Evolutionary conservation across 2,113 vertebrate species (phyloP), one percentile per base, ranked within the genome.

Genomic region (Dascyllus trimaculatus): DNA sequence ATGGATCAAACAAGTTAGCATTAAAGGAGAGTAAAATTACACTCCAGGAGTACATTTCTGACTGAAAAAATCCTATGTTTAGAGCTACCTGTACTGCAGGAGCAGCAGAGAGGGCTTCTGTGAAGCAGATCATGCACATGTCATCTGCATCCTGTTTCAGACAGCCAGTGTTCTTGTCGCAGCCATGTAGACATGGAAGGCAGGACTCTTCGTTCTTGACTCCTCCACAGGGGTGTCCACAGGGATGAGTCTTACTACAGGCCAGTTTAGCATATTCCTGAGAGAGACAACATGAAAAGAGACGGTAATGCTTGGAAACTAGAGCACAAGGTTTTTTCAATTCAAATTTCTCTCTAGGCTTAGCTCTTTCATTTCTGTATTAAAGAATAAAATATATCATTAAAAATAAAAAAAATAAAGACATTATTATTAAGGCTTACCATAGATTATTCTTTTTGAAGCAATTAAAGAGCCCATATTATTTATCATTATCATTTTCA

Each of bases 41-140:
- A 48, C 9, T 14, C 10, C 9, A n/a, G 2, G 43, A 18, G 14
- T 32, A 49, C 24, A 0, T 2, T n/a, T 25, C 4, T n/a, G 38
- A 0, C 22, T 1, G 5, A 11, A 22, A 26, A 24, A 4, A 21
- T 8, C 6, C 3, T 4, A 0, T 11, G 0, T 49, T 19, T 81
- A 26, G 52, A 43, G 46, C 14, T 77, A 99, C 98, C 97, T 99
- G 98, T 84, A 99, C 93, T 46, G 98, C 98, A 14, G 98, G 98
- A 26, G 98, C 98, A 57, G 98, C 98, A 4, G 98, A 99, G 80
- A 99, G 97, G 0, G 98, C 98, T 85, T 99, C 98, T 0, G 98
- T 99, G 92, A 99, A 99, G 88, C 98, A 99, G 85, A 99, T 96
- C 98, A 99, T 99, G 86, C 98, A 99, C 98, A 99, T 99, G 91